Evolutionary conservation across 2,888 invertebrate species (phyloP).

Genomic region (Lydus trimaculatus): DNA sequence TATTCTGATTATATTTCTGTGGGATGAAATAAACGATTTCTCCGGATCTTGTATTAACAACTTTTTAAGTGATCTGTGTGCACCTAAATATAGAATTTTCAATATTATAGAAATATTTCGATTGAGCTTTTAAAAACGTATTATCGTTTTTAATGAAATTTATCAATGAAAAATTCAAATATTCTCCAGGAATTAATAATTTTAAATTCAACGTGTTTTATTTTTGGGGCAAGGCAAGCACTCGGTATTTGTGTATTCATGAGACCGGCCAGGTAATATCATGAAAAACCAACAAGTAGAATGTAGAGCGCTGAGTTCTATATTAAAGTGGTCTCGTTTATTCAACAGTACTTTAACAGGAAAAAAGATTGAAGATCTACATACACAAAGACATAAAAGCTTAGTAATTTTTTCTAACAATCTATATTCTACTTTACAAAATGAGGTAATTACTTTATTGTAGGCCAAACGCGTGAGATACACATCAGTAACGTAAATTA

Average conservation of each 20-base stretch:
- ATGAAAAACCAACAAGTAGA: conserved; percentile 7
- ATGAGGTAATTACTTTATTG: conserved; percentile 25
- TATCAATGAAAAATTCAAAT: background rate
- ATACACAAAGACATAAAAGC: background rate
- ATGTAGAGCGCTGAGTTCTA: background rate
- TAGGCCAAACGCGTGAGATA: conserved; percentile 52
- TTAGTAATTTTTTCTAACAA: background rate
- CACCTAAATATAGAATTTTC: too few species aligned
- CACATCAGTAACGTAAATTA: conserved; percentile 52
- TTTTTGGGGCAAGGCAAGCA: background rate
- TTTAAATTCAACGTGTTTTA: background rate
- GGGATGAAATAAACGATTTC: too few species aligned
- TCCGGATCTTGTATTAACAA: too few species aligned
- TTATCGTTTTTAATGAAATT: too few species aligned
- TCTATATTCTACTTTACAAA: background rate
- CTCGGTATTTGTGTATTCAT: background rate
- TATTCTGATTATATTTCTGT: too few species aligned
- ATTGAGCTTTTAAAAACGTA: too few species aligned
- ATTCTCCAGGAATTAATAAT: background rate
- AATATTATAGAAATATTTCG: too few species aligned
- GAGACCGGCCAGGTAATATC: background rate
- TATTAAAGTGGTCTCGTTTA: conserved; percentile 3
- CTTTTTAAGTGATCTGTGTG: too few species aligned
- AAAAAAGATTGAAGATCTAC: background rate
- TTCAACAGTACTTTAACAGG: background rate